These are phyloP conservation scores for Pangasianodon gigas DNA, from an alignment of 2,113 vertebrate species.

Conservation along the genomic window DNA sequence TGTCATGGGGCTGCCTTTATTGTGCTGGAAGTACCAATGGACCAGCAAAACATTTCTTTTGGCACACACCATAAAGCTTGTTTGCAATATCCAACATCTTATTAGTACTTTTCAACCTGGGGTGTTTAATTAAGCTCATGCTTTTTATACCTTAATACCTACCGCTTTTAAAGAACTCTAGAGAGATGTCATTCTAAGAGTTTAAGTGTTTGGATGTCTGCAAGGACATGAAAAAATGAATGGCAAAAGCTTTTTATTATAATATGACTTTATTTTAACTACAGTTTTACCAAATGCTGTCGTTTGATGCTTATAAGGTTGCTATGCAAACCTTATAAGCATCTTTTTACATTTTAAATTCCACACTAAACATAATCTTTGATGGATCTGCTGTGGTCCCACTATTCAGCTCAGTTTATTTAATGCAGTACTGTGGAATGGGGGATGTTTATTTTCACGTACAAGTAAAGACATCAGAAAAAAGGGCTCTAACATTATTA, in stretches of 20 bases:
- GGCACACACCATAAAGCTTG: not conserved
- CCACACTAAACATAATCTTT: not conserved
- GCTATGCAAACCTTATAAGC: no score
- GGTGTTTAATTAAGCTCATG: not conserved
- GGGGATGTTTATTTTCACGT: not conserved
- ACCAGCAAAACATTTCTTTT: not conserved
- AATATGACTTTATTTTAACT: no score
- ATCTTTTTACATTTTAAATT: not conserved
- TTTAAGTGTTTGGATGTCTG: not conserved
- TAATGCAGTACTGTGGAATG: not conserved
- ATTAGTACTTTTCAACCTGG: not conserved
- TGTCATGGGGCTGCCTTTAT: not conserved
- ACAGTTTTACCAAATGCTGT: no score
- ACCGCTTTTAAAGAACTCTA: not conserved
- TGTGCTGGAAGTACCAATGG: not conserved
- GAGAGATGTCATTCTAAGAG: not conserved
- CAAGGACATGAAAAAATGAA: not conserved
- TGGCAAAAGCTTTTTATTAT: not conserved
- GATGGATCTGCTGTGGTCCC: not conserved
- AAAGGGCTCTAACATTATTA: conserved; percentile 8
- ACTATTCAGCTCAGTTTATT: not conserved
- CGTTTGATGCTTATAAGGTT: no score
- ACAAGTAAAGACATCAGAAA: conserved; percentile 8
- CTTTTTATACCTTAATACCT: not conserved
- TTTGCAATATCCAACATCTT: not conserved